Conservation (phyloP, 2,888 invertebrate genomes). For the Conus canariensis region DNA sequence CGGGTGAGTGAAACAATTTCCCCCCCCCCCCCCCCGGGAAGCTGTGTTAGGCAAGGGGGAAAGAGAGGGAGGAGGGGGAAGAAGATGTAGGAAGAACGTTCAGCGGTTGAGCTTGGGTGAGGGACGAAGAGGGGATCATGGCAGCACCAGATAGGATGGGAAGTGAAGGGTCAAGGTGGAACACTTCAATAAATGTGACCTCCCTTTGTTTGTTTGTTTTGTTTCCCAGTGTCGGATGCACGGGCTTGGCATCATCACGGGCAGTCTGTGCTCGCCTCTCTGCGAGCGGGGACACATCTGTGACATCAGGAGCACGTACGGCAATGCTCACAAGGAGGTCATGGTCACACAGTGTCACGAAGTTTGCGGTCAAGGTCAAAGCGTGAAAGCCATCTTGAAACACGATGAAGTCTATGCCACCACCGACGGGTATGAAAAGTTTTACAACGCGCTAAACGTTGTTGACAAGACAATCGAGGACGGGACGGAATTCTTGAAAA, state of each 20-base stretch:
- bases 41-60: too few species aligned
- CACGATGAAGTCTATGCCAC: slow-evolving; percentile 22
- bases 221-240: slow-evolving; percentile 20
- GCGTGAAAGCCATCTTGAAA: not conserved
- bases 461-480: not conserved
- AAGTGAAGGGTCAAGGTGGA: too few species aligned
- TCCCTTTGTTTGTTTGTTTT: not conserved
- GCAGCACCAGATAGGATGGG: too few species aligned
- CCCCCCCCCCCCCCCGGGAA: too few species aligned
- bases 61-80: too few species aligned
- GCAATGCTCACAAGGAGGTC: slow-evolving; percentile 31
- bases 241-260: not conserved
- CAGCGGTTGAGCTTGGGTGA: too few species aligned
- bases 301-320: slow-evolving; percentile 2
- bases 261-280: slow-evolving; percentile 20
- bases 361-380: not conserved
- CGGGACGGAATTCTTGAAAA: not conserved
- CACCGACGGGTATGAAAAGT: not conserved
- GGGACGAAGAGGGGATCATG: too few species aligned
- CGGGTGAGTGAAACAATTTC: too few species aligned
- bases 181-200: too few species aligned
- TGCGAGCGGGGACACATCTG: slow-evolving; percentile 1
- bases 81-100: too few species aligned
- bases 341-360: slow-evolving; percentile 6
- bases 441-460: not conserved